These are phyloP conservation scores for Anagrus nilaparvatae DNA, from an alignment of 1,140 invertebrate species.

Conservation along the genomic window DNA sequence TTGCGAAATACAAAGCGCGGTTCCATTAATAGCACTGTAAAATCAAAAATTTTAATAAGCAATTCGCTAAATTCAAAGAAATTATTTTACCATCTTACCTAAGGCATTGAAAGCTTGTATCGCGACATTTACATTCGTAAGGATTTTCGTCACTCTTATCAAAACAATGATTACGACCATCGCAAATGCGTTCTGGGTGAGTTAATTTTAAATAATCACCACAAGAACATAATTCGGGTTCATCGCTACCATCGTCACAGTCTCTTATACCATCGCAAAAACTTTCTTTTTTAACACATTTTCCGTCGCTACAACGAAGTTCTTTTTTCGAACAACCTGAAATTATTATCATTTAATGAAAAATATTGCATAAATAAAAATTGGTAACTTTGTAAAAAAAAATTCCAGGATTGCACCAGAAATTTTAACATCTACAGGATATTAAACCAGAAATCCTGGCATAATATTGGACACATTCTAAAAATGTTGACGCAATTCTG, in stretches of 20 bases:
- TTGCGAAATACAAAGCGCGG: constrained; percentile 46
- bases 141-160: constrained; percentile 71
- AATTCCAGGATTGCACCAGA: no score
- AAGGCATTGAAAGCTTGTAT: constrained; percentile 40
- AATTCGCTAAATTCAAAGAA: constrained; percentile 2
- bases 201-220: constrained; percentile 55
- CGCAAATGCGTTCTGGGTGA: constrained; percentile 57
- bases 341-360: constrained; percentile 17
- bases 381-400: background rate
- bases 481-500: no score
- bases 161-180: constrained; percentile 65
- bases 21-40: constrained; percentile 8
- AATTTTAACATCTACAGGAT: background rate
- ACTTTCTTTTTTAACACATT: constrained; percentile 54
- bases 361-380: background rate
- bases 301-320: constrained; percentile 54
- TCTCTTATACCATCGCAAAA: constrained; percentile 58
- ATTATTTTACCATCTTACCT: constrained; percentile 29
- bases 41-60: no score
- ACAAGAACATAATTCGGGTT: constrained; percentile 56
- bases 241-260: constrained; percentile 62
- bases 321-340: constrained; percentile 48
- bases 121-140: constrained; percentile 50
- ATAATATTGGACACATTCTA: no score
- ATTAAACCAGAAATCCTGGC: background rate